Base-by-base conservation (phyloP, 2,888 invertebrate genomes). In the Clitarchus hookeri region DNA sequence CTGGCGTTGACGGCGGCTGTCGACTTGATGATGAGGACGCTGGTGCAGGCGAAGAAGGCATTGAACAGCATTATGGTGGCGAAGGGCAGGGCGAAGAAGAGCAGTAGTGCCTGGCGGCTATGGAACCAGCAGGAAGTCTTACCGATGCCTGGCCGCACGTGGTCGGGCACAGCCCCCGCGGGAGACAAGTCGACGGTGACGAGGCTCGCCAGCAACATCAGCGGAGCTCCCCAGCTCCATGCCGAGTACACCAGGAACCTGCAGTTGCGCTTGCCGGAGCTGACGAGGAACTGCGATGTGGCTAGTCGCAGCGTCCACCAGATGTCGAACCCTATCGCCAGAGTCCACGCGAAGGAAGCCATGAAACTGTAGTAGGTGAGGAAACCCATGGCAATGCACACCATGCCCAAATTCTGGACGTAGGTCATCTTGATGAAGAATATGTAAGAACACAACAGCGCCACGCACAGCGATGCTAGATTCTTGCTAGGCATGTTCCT, bases 341-440 rank as follows among this genome's bases (percentile, higher is more conserved):
- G 91, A 92, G 93, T 92, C 93, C 93, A 93, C 86, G 91, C 91
- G 89, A 93, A 93, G 1, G 93, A 91, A 0, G 92, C 91, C 86
- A 93, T 89, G 89, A 92, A 93, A 87, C 91, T 90, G 90, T 92
- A 93, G 88, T 93, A 93, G 85, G 92, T 91, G 25, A 91, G 86
- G 3, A 92, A 90, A 11, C 91, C 93, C 23, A 92, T 89, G 4
- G 91, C 89, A 27, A 91, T 89, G 88, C 93, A 93, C 13, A 90
- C 89, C 25, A 27, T 25, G 27, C 79, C 79, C 13, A 85, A 85
- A 25, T 85, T 86, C 0, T 88, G 82, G 25, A 27, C 25, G 25
- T 79, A 27, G 13, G 79, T 26, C 79, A 79, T 90, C 25, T 90
- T 89, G 86, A 92, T 90, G 89, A 93, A 93, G 78, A 91, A 89